Conservation (phyloP, 2,113 vertebrate genomes). For the Ptychochromis oligacanthus region DNA sequence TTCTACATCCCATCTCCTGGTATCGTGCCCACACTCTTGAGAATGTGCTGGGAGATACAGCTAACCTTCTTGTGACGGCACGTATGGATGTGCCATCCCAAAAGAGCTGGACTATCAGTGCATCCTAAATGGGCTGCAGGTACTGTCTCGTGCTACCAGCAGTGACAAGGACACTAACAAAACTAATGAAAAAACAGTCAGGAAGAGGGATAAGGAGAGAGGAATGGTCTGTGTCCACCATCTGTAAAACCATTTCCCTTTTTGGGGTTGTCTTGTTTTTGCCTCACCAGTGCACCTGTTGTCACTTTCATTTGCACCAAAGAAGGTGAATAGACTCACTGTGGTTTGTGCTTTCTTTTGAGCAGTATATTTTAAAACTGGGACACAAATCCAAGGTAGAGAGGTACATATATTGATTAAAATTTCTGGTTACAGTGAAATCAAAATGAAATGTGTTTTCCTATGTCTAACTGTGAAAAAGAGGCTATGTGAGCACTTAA, state of each 20-base stretch:
- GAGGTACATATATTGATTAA: neutral
- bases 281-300: too few species aligned
- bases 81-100: neutral
- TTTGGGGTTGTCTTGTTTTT: too few species aligned
- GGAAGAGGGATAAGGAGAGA: neutral
- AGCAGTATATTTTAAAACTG: neutral
- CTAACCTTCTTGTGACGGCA: neutral
- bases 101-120: neutral
- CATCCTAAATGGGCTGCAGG: too few species aligned
- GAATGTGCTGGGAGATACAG: neutral
- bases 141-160: neutral
- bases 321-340: neutral
- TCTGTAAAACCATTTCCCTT: neutral
- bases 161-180: neutral
- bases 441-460: neutral
- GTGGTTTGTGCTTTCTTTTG: neutral
- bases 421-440: neutral
- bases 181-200: neutral
- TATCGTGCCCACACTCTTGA: neutral
- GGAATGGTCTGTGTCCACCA: neutral
- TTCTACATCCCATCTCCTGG: neutral
- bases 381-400: neutral
- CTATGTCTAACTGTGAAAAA: neutral
- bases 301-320: neutral
- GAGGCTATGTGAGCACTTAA: neutral